Conservation (phyloP, 2,113 vertebrate species). For the Apteryx owenii region DNA sequence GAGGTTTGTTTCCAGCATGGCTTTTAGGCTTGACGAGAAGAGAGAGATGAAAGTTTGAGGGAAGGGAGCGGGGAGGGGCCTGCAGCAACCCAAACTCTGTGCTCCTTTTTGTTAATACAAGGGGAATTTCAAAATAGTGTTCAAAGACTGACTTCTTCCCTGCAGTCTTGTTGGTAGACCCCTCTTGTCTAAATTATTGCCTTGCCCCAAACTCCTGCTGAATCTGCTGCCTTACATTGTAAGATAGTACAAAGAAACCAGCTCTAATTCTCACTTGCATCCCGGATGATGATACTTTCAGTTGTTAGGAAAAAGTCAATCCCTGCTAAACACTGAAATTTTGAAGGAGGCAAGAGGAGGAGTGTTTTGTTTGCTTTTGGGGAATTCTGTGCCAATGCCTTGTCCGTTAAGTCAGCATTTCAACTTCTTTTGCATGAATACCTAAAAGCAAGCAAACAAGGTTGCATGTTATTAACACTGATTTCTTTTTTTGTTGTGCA, state of each 20-base stretch:
- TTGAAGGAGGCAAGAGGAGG: not conserved
- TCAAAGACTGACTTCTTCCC: not conserved
- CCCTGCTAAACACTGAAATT: not conserved
- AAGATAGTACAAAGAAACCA: not conserved
- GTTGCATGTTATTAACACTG: conserved; percentile 18
- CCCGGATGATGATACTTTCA: not conserved
- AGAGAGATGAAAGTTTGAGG: not conserved
- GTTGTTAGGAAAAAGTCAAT: not conserved
- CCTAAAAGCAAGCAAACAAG: conserved; percentile 49
- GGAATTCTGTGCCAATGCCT: conserved; percentile 6
- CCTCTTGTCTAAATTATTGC: not conserved
- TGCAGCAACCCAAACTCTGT: not conserved
- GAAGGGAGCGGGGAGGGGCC: not conserved
- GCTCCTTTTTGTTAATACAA: not conserved
- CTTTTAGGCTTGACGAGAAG: conserved; percentile 33
- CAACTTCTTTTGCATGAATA: not conserved
- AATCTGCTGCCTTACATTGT: not conserved
- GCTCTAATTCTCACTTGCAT: not conserved
- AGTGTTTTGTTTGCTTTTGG: conserved; percentile 38
- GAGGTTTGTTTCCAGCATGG: conserved; percentile 38
- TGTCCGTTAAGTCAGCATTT: not conserved
- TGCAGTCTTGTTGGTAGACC: not conserved
- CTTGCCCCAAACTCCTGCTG: not conserved
- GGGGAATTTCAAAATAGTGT: not conserved
- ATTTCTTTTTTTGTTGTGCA: conserved; percentile 2